Evolutionary conservation across 2,113 vertebrate genomes (phyloP), one percentile per base, ranked within the genome.

Genomic region (Melanotaenia duboulayi): DNA sequence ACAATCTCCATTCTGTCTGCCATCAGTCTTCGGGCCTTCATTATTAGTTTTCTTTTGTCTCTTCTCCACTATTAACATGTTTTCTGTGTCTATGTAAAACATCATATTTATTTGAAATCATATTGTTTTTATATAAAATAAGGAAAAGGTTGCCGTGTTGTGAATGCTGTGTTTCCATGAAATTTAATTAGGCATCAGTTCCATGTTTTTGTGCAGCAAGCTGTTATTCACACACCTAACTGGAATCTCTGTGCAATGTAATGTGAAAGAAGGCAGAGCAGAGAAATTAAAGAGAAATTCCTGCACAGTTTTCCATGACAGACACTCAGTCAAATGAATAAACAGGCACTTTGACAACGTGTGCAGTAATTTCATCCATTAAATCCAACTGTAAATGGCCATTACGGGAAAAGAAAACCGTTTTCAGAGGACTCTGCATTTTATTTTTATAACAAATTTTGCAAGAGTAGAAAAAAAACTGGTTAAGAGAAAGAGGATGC

Each of bases 31-130:
- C 73, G 81, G 91, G 75, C 75, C 76, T 79, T 87, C 74, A 67
- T 87, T 88, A 82, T 84, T 84, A 90, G 85, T 81, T 82, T 19
- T 81, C 59, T 80, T 35, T 84, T 93, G 92, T 92, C 89, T 92
- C 86, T 91, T 91, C 90, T 78, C 82, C 62, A 87, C 84, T 92
- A 92, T 92, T 94, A 94, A 93, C 90, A 82, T 90, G 83, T 93
- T 86, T 83, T 90, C 82, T 92, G 81, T 93, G 87, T 90, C 80
- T 86, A 82, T 93, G 89, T 92, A 91, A 91, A 94, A 85, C 93
- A 91, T 63, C 87, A 90, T 95, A 95, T 95, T 95, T 95, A 95
- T 95, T 95, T 92, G 78, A 93, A 92, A 94, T 91, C 86, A 90
- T 93, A 91, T 92, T 92, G 82, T 92, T 91, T 93, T 94, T 94